A percentile compares a stretch with the other conserved stretches of the same genome.
Evolutionary conservation across 2,888 invertebrate species (phyloP).

Genomic region (Drosophila kanekoi): DNA sequence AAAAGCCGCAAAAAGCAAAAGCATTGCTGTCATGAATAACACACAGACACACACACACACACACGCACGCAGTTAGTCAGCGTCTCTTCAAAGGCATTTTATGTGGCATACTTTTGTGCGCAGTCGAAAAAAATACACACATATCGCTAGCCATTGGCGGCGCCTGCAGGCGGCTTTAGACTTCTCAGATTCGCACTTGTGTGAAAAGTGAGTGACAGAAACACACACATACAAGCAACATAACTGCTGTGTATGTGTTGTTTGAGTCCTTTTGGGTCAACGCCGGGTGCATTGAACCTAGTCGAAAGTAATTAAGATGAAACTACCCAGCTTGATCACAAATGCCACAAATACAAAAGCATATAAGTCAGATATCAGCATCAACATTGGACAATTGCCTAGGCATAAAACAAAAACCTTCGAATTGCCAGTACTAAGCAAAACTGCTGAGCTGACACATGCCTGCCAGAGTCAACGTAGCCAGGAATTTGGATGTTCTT

Average conservation of each 20-base stretch:
- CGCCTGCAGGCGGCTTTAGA: slow-evolving; percentile 56
- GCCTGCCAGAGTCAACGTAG: too few species aligned
- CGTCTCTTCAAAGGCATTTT: slow-evolving; percentile 73
- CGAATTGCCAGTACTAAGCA: not conserved
- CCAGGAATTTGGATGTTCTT: too few species aligned
- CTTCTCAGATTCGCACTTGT: slow-evolving; percentile 34
- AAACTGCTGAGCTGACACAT: not conserved
- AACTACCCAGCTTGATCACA: slow-evolving; percentile 41
- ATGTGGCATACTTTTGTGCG: slow-evolving; percentile 70
- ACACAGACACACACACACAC: slow-evolving; percentile 32
- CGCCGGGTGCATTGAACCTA: slow-evolving; percentile 56
- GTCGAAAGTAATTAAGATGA: slow-evolving; percentile 64
- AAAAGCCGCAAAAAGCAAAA: slow-evolving; percentile 78
- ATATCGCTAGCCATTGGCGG: slow-evolving; percentile 30
- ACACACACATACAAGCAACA: slow-evolving; percentile 5
- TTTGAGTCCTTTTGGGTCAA: slow-evolving; percentile 33
- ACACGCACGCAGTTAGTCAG: slow-evolving; percentile 10
- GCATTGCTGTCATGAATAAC: slow-evolving; percentile 71
- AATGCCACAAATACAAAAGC: slow-evolving; percentile 47
- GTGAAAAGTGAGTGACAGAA: slow-evolving; percentile 42
- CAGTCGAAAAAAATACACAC: slow-evolving; percentile 25
- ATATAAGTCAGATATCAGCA: slow-evolving; percentile 32
- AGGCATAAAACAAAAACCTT: slow-evolving; percentile 2
- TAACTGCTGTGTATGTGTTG: not conserved
- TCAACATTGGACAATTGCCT: slow-evolving; percentile 44